Evolutionary conservation across 2,113 vertebrate genomes (phyloP).

Genomic region (Sander vitreus): DNA sequence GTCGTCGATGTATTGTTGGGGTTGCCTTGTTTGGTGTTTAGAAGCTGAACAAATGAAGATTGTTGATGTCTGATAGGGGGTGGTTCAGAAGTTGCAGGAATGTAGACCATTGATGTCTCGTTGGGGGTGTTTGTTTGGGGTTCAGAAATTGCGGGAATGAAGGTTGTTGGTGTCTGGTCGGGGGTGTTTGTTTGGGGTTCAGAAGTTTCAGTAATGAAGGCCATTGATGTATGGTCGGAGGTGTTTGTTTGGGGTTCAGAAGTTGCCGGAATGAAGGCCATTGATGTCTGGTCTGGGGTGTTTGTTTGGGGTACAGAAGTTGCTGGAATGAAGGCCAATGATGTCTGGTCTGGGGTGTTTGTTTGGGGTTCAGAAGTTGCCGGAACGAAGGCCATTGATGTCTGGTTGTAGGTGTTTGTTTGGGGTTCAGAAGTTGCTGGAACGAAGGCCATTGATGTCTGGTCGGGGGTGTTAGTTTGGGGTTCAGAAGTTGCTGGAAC

Average conservation of each 20-base stretch:
- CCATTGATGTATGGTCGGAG: too few relatives aligned
- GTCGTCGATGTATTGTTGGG: not conserved
- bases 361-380: not conserved
- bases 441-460: too few relatives aligned
- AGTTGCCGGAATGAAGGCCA: accelerated
- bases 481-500: too few relatives aligned
- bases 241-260: too few relatives aligned
- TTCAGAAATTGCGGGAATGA: too few relatives aligned
- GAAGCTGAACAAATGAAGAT: not conserved
- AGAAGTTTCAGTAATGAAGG: not conserved
- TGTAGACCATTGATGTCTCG: accelerated
- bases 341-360: not conserved
- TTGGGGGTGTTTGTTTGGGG: not conserved
- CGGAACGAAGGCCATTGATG: accelerated
- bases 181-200: not conserved
- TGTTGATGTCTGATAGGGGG: not conserved
- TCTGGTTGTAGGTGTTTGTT: not conserved
- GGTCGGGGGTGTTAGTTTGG: too few relatives aligned
- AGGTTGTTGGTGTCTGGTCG: not conserved
- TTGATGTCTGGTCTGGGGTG: not conserved
- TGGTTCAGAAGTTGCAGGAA: too few relatives aligned
- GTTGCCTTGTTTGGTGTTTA: not conserved
- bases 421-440: not conserved
- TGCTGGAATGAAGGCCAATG: not conserved
- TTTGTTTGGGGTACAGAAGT: too few relatives aligned